Evolutionary conservation across 2,888 invertebrate species (phyloP), one percentile per base, ranked within the genome.

Genomic region (Colletes collaris): DNA sequence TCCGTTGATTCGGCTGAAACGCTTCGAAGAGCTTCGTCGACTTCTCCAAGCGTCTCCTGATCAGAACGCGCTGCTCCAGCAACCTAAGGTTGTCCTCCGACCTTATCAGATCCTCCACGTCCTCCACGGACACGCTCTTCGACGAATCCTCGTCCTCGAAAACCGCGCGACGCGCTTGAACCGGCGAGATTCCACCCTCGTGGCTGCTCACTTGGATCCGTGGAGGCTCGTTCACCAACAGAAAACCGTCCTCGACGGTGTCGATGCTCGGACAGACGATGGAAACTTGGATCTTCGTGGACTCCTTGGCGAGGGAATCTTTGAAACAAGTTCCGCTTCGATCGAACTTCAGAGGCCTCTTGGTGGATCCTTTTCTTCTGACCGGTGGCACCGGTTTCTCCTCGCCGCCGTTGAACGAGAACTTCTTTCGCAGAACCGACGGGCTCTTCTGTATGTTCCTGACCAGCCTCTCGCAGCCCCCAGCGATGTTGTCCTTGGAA

Each of bases 91-190:
- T 89, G 49, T 90, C 86, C 71, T 90, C 89, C 7, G 89, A 88
- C 50, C 88, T 84, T n/a, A 90, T 90, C 46, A 90, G 62, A n/a
- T 90, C 90, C 55, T 90, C 90, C 3, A 90, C 87, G 82, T 90
- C 90, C 77, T 90, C 90, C 35, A 90, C 79, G 1, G 90, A 90
- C 4, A 90, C 85, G 76, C 90, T 90, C 40, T 85, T 78, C 0
- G 87, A 81, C 0, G 80, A 79, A 10, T 87, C 84, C 8, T 79
- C 84, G 16, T 84, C 71, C 10, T 76, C 65, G 1, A 63, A 64
- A 44, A 53, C 8, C 52, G 6, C 49, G 62, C 7, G 50, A 6
- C 4, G 27, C 1, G 4, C 5, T 0, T 19, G 8, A 2, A 40
- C 6, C 6, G 49, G 16, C 1, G 46, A 13, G 37, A 44, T 8